Evolutionary conservation across 2,797 vertebrate species (phyloP).

Genomic region (Galago senegalensis): DNA sequence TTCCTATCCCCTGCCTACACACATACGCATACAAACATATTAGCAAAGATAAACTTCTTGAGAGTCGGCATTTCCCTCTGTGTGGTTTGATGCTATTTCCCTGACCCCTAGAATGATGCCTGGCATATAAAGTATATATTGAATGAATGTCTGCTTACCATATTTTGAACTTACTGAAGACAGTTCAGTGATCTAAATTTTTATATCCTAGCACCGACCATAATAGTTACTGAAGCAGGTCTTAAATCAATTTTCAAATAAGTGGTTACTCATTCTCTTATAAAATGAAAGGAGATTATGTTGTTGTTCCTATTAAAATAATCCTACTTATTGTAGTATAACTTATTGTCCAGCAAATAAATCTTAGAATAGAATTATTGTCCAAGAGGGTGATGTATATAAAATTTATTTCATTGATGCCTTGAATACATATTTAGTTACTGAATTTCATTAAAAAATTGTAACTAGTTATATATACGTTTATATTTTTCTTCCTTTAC

Average conservation of each 20-base stretch:
- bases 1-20: neutral
- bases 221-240: neutral
- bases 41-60: neutral
- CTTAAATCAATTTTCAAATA: neutral
- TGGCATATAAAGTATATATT: neutral
- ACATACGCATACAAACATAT: neutral
- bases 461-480: neutral
- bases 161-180: neutral
- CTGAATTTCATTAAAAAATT: neutral
- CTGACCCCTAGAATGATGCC: neutral
- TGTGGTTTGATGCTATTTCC: neutral
- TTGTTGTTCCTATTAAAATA: neutral
- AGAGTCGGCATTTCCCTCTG: neutral
- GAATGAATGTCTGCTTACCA: neutral
- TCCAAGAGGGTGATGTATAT: neutral
- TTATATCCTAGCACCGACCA: neutral
- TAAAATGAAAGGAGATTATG: neutral
- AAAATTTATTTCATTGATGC: neutral
- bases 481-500: neutral
- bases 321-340: neutral
- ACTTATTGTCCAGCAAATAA: neutral
- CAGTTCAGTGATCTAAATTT: neutral
- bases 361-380: neutral
- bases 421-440: neutral
- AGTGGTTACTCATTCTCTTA: neutral